Conservation (phyloP, 1,140 invertebrate genomes). For the Diabrotica undecimpunctata region DNA sequence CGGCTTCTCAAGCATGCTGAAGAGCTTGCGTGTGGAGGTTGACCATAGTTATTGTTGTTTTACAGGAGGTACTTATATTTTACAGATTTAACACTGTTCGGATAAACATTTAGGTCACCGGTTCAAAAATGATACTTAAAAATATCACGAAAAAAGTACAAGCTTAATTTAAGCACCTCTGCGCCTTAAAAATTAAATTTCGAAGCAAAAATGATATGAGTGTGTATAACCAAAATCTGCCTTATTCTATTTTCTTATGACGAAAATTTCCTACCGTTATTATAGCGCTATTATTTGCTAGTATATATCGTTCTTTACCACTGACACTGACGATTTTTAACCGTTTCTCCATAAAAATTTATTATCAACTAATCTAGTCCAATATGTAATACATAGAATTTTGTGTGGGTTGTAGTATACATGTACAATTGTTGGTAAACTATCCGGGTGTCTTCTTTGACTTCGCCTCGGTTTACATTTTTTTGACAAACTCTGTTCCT, state of each 20-base stretch:
- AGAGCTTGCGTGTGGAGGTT: constrained; percentile 36
- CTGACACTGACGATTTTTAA: constrained; percentile 48
- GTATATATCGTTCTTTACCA: constrained; percentile 49
- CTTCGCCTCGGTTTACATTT: constrained; percentile 34
- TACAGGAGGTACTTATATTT: constrained; percentile 36
- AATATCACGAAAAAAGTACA: constrained; percentile 68
- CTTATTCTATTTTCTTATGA: constrained; percentile 64
- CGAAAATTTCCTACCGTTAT: constrained; percentile 50
- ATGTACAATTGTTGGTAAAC: constrained; percentile 53
- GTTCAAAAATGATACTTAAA: constrained; percentile 47
- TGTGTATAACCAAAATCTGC: constrained; percentile 66
- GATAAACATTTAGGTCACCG: constrained; percentile 49
- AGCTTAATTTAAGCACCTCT: constrained; percentile 70
- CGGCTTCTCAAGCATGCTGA: constrained; percentile 18
- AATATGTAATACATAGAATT: constrained; percentile 51
- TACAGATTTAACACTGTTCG: constrained; percentile 45
- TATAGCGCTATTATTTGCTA: constrained; percentile 49
- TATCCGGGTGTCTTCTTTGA: constrained; percentile 46
- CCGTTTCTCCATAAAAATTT: constrained; percentile 47
- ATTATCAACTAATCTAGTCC: constrained; percentile 50
- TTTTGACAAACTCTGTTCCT: constrained; percentile 38
- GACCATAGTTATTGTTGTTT: constrained; percentile 28
- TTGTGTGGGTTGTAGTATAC: constrained; percentile 55
- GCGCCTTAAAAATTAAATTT: constrained; percentile 62
- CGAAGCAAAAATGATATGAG: constrained; percentile 52